Conservation (phyloP, 2,888 invertebrate species). For the Conomelus anceps region DNA sequence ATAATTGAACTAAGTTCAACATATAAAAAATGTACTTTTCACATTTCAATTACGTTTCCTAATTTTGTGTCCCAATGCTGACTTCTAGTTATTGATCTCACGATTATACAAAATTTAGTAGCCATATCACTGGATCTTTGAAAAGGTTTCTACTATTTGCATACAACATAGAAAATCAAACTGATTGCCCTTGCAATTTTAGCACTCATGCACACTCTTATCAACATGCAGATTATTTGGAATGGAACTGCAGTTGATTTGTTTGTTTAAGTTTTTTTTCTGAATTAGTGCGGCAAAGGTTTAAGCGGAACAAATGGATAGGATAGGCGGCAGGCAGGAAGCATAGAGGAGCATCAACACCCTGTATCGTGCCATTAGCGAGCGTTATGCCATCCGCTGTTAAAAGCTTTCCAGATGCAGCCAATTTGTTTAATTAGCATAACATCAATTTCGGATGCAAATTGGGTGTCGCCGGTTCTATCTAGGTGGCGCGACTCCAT, state of each 20-base stretch:
- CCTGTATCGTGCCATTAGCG: constrained; percentile 1
- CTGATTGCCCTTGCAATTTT: not conserved
- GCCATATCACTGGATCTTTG: too few relatives aligned
- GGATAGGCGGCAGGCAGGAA: not conserved
- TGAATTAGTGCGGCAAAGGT: not conserved
- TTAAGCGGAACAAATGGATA: not conserved
- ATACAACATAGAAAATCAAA: not conserved
- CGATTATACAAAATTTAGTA: too few relatives aligned
- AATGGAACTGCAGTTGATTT: not conserved
- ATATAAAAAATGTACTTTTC: too few relatives aligned
- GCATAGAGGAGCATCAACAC: not conserved
- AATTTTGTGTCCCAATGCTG: too few relatives aligned
- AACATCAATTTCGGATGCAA: constrained; percentile 9
- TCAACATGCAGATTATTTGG: not conserved
- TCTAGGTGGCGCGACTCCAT: not conserved
- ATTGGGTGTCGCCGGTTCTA: not conserved
- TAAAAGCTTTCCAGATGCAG: constrained; percentile 8
- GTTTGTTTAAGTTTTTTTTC: not conserved
- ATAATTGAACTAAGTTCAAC: too few relatives aligned
- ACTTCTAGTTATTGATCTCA: too few relatives aligned
- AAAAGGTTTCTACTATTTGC: too few relatives aligned
- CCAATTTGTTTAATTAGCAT: constrained; percentile 13
- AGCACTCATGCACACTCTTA: not conserved
- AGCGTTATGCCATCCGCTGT: not conserved
- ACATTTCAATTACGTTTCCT: too few relatives aligned